phyloP scores from a whole-genome alignment of 2,797 vertebrate species.

The Labeo calbasu region DNA sequence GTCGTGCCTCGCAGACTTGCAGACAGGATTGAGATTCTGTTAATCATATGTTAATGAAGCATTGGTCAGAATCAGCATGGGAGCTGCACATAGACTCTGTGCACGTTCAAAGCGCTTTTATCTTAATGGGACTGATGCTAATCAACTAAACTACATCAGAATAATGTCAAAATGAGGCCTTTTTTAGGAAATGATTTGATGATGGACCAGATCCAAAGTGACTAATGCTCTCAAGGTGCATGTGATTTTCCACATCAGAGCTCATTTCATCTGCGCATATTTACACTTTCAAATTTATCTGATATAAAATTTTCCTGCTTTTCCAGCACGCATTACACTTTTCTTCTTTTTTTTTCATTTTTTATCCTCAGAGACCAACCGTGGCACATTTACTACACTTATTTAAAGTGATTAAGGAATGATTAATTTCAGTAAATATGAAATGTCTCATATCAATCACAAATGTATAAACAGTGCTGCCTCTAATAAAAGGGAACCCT shows the following conservation, averaged over 20 bases:
- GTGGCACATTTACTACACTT: background rate
- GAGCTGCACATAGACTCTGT: conserved; percentile 51
- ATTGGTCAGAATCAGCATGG: conserved; percentile 61
- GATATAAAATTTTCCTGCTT: background rate
- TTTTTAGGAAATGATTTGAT: conserved; percentile 37
- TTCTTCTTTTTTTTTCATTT: background rate
- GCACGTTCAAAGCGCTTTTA: conserved; percentile 50
- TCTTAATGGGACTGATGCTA: conserved; percentile 57
- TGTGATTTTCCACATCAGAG: conserved; percentile 11
- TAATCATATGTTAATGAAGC: conserved; percentile 73
- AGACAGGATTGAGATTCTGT: conserved; percentile 70
- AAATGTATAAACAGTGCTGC: background rate
- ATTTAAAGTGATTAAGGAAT: background rate
- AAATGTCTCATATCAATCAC: background rate
- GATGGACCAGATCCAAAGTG: conserved; percentile 43
- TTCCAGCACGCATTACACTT: background rate
- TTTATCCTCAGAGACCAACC: background rate
- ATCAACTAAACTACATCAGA: conserved; percentile 55
- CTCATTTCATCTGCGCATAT: conserved; percentile 52
- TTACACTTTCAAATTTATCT: conserved; percentile 54
- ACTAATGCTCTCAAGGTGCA: conserved; percentile 48
- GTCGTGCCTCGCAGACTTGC: conserved; percentile 63
- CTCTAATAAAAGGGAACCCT: background rate
- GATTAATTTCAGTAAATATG: conserved; percentile 8
- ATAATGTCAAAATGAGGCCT: conserved; percentile 53